Evolutionary conservation across 2,113 vertebrate species (phyloP).

Genomic region (sheep (Ovis aries)): ARS-UI_Ramb_v3.0 NC_056056.1:192761501-192762000

Average conservation of each 20-base stretch:
- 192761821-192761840: background rate
- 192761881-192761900: background rate
- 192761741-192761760: background rate
- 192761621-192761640: background rate
- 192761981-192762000: background rate
- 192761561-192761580: background rate
- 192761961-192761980: background rate
- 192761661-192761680: background rate
- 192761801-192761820: background rate
- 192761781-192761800: background rate
- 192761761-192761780: background rate
- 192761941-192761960: background rate
- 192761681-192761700: background rate
- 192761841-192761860: background rate
- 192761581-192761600: background rate
- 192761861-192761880: background rate
- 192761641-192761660: background rate
- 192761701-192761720: background rate
- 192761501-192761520: background rate
- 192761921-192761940: background rate
- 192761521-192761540: background rate
- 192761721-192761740: background rate
- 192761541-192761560: background rate
- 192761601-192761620: background rate
- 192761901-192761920: background rate